These are phyloP conservation scores for Upupa epops DNA, from an alignment of 2,113 vertebrate species.

Conservation along the genomic window DNA sequence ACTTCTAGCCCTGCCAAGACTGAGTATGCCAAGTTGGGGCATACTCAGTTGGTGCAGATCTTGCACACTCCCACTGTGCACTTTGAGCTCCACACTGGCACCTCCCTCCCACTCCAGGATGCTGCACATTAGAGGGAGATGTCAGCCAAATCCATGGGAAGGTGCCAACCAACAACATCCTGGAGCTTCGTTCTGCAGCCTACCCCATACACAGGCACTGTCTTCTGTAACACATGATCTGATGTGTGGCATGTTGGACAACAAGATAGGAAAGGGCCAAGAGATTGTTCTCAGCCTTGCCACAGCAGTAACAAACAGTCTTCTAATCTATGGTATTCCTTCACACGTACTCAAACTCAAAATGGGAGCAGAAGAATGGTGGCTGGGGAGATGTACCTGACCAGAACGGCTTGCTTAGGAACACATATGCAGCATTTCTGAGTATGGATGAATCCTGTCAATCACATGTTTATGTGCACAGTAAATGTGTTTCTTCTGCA, in stretches of 20 bases:
- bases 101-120: background rate
- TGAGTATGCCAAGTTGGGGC: background rate
- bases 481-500: background rate
- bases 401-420: background rate
- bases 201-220: background rate
- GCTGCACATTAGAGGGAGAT: conserved; percentile 1
- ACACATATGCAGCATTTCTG: background rate
- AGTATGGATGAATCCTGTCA: background rate
- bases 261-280: background rate
- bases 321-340: background rate
- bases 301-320: background rate
- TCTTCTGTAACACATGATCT: background rate
- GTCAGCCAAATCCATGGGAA: conserved; percentile 12
- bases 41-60: background rate
- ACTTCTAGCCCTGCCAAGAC: background rate
- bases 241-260: background rate
- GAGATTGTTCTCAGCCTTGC: background rate
- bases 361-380: background rate
- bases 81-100: background rate
- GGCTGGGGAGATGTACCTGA: background rate
- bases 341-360: background rate
- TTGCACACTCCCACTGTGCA: background rate
- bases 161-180: conserved; percentile 17
- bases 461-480: background rate
- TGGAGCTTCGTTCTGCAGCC: background rate